Evolutionary conservation across 2,888 invertebrate species (phyloP).

Genomic region (Digitonthophagus gazella): DNA sequence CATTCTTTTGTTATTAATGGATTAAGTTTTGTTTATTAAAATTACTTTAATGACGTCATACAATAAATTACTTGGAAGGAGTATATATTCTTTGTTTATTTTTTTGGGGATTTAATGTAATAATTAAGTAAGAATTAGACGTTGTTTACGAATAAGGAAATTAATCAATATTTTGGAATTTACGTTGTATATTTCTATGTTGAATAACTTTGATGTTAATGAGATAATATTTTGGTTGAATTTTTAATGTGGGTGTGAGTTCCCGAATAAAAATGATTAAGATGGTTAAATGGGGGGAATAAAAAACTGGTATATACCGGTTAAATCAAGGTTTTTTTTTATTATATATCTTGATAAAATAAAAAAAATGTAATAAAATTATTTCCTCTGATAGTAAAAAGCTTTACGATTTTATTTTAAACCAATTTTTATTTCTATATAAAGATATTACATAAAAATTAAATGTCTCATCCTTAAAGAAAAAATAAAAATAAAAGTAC

Average conservation of each 20-base stretch:
- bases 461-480: no score
- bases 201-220: no score
- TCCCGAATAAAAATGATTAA: neutral
- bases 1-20: neutral
- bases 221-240: no score
- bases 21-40: neutral
- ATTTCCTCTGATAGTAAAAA: no score
- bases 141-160: neutral
- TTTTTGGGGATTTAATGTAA: no score
- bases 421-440: no score
- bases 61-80: neutral
- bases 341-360: neutral
- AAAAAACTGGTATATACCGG: neutral
- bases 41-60: neutral
- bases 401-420: no score
- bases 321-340: neutral
- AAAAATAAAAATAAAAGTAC: no score
- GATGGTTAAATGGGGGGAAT: neutral
- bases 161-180: neutral
- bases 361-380: no score
- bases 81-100: no score
- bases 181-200: neutral
- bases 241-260: no score
- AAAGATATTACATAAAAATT: no score
- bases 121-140: neutral